Percentiles rank a stretch among this genome's conserved stretches.
Conservation (phyloP, 2,797 vertebrate genomes). For the Diplodus sargus region DNA sequence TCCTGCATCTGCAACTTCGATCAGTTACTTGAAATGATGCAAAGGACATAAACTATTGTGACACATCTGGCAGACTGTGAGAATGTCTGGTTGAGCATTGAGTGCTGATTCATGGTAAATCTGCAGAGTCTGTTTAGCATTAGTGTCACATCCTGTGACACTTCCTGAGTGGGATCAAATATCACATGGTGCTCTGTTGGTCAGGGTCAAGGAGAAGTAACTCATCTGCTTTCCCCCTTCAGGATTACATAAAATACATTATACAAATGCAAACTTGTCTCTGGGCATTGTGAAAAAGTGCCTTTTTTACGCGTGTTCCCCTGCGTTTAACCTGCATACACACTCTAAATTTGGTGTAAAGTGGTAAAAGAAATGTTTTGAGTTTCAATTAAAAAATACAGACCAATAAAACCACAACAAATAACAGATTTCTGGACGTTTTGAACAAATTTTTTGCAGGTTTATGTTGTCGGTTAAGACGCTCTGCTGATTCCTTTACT, state of each 20-base stretch:
- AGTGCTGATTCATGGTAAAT: not conserved
- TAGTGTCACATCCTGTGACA: not conserved
- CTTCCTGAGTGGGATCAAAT: constrained; percentile 8
- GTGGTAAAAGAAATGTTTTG: not conserved
- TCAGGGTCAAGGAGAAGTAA: not conserved
- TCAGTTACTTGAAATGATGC: not conserved
- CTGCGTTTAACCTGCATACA: too few relatives aligned
- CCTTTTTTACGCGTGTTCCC: too few relatives aligned
- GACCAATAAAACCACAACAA: too few relatives aligned
- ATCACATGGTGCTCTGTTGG: not conserved
- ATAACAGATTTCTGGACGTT: too few relatives aligned
- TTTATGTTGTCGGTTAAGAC: not conserved
- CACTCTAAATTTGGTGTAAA: too few relatives aligned
- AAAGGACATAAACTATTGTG: not conserved
- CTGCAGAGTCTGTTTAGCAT: not conserved
- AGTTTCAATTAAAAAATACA: not conserved
- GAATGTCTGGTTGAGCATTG: too few relatives aligned
- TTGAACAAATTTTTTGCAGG: not conserved
- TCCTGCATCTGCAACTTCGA: not conserved
- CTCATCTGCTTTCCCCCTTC: not conserved
- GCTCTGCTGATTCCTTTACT: not conserved
- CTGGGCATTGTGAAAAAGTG: too few relatives aligned
- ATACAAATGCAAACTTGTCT: too few relatives aligned
- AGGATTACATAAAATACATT: too few relatives aligned
- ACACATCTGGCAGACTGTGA: not conserved